phyloP scores from a whole-genome alignment of 2,113 vertebrate genomes.

The Arothron firmamentum region DNA sequence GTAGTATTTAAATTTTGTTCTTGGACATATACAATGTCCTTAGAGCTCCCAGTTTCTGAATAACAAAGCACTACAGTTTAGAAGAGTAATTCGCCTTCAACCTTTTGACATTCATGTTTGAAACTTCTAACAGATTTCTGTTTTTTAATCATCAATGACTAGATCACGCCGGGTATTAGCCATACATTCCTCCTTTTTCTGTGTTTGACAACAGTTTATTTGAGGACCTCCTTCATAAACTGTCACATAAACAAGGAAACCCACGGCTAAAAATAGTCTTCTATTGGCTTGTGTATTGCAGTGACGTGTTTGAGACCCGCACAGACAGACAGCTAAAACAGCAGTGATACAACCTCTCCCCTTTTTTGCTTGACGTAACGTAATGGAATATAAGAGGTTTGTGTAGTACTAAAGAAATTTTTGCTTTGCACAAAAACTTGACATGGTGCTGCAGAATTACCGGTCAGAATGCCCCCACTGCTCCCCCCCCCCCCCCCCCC shows the following conservation, averaged over 20 bases:
- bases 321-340: too few relatives aligned
- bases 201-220: too few relatives aligned
- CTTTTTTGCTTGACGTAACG: too few relatives aligned
- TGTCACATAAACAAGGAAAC: too few relatives aligned
- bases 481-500: conserved; percentile 17
- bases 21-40: conserved; percentile 15
- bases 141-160: too few relatives aligned
- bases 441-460: conserved; percentile 17
- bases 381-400: not conserved
- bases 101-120: not conserved
- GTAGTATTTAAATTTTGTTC: conserved; percentile 23
- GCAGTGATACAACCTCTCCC: too few relatives aligned
- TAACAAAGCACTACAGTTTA: conserved; percentile 5
- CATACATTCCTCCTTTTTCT: too few relatives aligned
- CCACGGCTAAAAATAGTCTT: too few relatives aligned
- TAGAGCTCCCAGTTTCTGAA: not conserved
- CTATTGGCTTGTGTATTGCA: too few relatives aligned
- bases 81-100: not conserved
- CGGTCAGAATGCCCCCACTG: conserved; percentile 10
- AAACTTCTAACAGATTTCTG: not conserved
- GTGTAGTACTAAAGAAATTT: conserved; percentile 9
- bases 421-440: conserved; percentile 7
- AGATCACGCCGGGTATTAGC: too few relatives aligned
- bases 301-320: too few relatives aligned
- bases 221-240: too few relatives aligned